phyloP scores from a whole-genome alignment of 2,113 vertebrate species.

The Elaphurus davidianus region DNA sequence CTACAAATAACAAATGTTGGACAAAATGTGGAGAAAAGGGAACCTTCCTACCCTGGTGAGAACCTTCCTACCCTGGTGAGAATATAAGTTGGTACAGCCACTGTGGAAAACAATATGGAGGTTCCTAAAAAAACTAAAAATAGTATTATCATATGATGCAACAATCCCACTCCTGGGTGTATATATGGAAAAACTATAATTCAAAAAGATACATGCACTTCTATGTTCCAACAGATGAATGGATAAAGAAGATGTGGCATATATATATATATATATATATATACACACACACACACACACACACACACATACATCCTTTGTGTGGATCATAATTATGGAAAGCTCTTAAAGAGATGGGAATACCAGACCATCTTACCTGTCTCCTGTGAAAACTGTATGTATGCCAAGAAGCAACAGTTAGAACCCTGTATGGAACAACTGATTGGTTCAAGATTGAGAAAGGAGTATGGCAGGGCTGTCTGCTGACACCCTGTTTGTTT shows the following conservation, averaged over 20 bases:
- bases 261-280: background rate
- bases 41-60: background rate
- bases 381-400: background rate
- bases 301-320: no score
- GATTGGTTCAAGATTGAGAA: background rate
- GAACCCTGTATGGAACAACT: background rate
- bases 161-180: background rate
- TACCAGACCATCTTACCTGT: background rate
- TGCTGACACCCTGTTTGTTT: background rate
- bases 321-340: background rate
- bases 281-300: no score
- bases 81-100: background rate
- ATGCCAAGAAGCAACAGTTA: background rate
- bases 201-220: background rate
- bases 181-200: background rate
- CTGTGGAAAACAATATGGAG: background rate
- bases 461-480: background rate
- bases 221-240: background rate
- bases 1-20: background rate
- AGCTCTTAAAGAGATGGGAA: background rate
- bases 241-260: background rate
- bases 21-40: background rate
- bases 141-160: background rate
- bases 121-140: background rate
- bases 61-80: background rate